These are phyloP conservation scores for Acanthococcus lagerstroemiae DNA, from an alignment of 2,888 invertebrate genomes.

Conservation along the genomic window DNA sequence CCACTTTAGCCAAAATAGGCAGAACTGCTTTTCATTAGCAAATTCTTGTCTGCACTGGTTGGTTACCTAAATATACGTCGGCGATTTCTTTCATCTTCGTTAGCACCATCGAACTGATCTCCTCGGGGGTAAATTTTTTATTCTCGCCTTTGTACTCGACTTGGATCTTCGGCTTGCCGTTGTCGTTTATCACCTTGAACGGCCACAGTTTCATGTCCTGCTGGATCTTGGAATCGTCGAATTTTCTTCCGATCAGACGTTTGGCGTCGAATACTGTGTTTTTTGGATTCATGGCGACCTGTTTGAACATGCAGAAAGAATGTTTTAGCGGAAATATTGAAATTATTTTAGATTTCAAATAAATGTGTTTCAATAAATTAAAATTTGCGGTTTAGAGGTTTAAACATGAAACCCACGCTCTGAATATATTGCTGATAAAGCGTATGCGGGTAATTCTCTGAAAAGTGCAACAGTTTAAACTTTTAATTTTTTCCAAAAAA, in stretches of 20 bases:
- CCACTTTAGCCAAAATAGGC: not conserved
- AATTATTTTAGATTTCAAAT: too few species aligned
- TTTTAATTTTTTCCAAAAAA: too few species aligned
- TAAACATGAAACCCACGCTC: too few species aligned
- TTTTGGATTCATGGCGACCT: conserved; percentile 60
- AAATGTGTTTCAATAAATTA: too few species aligned
- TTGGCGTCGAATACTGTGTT: conserved; percentile 62
- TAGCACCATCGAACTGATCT: conserved; percentile 57
- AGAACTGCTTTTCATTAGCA: conserved; percentile 33
- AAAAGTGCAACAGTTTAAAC: too few species aligned
- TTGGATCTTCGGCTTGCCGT: conserved; percentile 55
- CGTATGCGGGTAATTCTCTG: too few species aligned
- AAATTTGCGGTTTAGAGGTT: too few species aligned
- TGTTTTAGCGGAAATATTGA: too few species aligned
- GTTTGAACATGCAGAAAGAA: not conserved
- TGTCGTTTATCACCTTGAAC: conserved; percentile 58
- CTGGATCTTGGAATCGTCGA: conserved; percentile 62
- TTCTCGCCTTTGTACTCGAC: conserved; percentile 56
- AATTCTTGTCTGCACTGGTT: conserved; percentile 33
- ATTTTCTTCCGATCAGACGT: conserved; percentile 54
- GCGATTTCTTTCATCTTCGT: conserved; percentile 57
- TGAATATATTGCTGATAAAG: too few species aligned
- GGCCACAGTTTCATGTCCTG: conserved; percentile 77
- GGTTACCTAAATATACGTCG: conserved; percentile 60
- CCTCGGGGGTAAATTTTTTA: conserved; percentile 58